Evolutionary conservation across 1,140 invertebrate species (phyloP).

Genomic region (Parapsyche elsis): DNA sequence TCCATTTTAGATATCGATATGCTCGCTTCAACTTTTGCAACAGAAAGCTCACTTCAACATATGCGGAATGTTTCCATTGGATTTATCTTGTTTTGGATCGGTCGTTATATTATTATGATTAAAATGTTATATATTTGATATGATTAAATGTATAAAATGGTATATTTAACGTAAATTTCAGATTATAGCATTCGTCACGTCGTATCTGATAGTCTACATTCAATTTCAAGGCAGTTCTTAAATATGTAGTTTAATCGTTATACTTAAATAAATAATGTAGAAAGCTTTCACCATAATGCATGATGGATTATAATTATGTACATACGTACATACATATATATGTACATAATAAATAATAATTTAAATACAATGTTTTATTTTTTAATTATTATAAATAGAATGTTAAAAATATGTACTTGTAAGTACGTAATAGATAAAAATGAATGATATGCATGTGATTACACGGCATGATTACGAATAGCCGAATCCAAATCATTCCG

Average conservation of each 20-base stretch:
- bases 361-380: no score
- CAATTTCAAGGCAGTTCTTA: constrained; percentile 24
- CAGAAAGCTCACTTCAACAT: constrained; percentile 20
- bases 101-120: background rate
- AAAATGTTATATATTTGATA: background rate
- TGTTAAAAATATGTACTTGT: no score
- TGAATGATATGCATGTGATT: no score
- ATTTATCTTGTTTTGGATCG: constrained; percentile 17
- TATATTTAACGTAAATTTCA: constrained; percentile 7
- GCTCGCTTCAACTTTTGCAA: constrained; percentile 10
- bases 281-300: no score
- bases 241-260: background rate
- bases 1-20: constrained; percentile 16
- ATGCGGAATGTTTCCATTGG: constrained; percentile 23
- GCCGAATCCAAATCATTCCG: no score
- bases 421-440: no score
- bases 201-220: constrained; percentile 15
- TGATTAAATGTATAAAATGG: background rate
- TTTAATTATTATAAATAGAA: no score
- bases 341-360: no score
- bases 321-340: no score
- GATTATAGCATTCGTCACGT: constrained; percentile 3
- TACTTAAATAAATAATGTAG: no score
- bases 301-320: no score
- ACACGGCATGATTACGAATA: no score